Percentiles rank a stretch among this genome's conserved stretches.
Conservation (phyloP, 2,113 vertebrate genomes). For the Shinisaurus crocodilurus region DNA sequence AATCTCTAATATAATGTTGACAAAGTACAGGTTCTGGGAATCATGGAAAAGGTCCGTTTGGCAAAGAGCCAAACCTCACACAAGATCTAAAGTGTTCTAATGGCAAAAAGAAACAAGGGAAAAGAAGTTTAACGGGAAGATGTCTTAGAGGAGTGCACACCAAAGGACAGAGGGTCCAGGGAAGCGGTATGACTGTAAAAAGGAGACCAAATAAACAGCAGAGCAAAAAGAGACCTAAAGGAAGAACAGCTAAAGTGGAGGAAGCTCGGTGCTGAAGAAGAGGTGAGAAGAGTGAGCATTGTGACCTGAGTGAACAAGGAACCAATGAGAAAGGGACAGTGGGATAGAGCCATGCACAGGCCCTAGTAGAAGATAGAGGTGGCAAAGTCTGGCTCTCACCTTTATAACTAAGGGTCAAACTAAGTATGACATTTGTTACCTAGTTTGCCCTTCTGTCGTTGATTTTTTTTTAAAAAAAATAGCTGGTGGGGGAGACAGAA, state of each 20-base stretch:
- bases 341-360: no score
- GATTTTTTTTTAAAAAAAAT: no score
- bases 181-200: background rate
- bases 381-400: no score
- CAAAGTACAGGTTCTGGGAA: no score
- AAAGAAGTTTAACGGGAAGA: background rate
- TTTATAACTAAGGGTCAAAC: no score
- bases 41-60: background rate
- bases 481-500: no score
- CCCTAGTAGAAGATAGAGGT: no score
- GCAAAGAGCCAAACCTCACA: background rate
- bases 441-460: no score
- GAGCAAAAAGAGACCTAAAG: background rate
- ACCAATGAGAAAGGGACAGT: background rate
- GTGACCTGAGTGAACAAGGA: background rate
- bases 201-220: background rate
- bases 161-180: no score
- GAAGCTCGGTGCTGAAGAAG: background rate
- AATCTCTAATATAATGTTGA: no score
- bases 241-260: background rate
- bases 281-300: background rate
- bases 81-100: background rate
- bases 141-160: no score
- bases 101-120: background rate
- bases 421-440: no score